Base-by-base conservation (phyloP, 2,888 invertebrate species). In the Thecocarcelia acutangulata region DNA sequence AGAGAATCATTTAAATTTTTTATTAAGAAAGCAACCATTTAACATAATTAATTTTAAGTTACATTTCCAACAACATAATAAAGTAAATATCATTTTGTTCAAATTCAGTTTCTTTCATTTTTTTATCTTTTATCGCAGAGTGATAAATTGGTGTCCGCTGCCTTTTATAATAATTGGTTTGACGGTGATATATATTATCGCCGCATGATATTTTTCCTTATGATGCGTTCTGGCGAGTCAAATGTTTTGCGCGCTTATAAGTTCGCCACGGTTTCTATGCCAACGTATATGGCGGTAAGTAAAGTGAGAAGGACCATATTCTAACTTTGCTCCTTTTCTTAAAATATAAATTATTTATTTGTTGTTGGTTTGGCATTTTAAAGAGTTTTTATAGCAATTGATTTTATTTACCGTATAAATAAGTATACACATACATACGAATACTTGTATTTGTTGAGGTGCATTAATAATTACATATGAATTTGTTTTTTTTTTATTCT, bases 131-230 rank as follows among this genome's bases (percentile, higher is more conserved):
- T 13, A 33, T 40, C 19, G 66, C 64, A 86, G 90, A 86, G 86
- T 58, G 85, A 84, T 13, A 84, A 87, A 78, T 28, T 89, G 12
- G 40, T 87, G 63, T 83, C 85, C 0, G 87, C 88, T 9, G 87
- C 88, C 2, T 88, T 90, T 37, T 85, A 89, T 37, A 87, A 85
- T 19, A 89, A 89, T 54, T 89, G 90, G 90, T 87, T 88, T 66
- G 87, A 89, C 11, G 90, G 89, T 0, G 84, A 87, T 76, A 74
- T 84, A 11, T 76, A 75, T 1, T 89, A 88, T 81, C 84, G 88
- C 8, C 87, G 83, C 56, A 88, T 87, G 86, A 79, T 89, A 58
- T 77, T 87, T 0, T 84, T 90, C 44, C 85, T 89, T 2, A 88
- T 90, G 58, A 86, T 87, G 86, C 85, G 87, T 11, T 84, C 88